These are phyloP conservation scores for Labeo calbasu DNA, from an alignment of 2,797 vertebrate genomes.

Conservation along the genomic window DNA sequence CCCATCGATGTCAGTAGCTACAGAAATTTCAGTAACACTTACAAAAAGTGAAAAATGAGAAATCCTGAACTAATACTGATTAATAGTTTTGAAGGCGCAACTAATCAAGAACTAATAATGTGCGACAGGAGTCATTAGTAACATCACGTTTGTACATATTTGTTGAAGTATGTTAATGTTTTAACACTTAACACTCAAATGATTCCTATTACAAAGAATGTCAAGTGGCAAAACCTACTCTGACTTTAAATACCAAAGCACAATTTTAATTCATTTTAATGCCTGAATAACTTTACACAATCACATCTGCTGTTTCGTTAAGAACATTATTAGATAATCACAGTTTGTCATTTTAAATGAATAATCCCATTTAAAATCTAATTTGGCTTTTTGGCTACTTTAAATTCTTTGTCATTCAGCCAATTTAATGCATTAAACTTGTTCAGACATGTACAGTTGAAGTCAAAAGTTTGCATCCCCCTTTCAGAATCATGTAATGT, in stretches of 20 bases:
- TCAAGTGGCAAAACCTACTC: not conserved
- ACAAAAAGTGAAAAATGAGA: not conserved
- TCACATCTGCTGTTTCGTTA: not conserved
- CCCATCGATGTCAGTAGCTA: slow-evolving; percentile 1
- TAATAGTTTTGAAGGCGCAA: too few species aligned
- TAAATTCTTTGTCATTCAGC: not conserved
- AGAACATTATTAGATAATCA: slow-evolving; percentile 1
- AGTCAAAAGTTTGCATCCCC: too few species aligned
- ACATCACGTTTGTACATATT: not conserved
- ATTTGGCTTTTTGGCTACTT: not conserved
- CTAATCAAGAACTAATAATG: not conserved
- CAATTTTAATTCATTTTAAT: not conserved
- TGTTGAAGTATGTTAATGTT: not conserved
- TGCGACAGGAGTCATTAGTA: not conserved
- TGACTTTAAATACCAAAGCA: not conserved
- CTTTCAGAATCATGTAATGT: too few species aligned
- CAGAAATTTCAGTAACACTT: not conserved
- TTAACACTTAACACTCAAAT: not conserved
- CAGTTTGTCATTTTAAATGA: not conserved
- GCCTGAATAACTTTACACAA: not conserved
- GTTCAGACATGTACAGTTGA: not conserved
- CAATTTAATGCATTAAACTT: not conserved
- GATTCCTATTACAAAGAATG: not conserved
- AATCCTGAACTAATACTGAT: not conserved
- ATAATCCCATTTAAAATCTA: slow-evolving; percentile 13